These are phyloP conservation scores for Tinamus major DNA, from an alignment of 2,797 vertebrate genomes.

Conservation along the genomic window DNA sequence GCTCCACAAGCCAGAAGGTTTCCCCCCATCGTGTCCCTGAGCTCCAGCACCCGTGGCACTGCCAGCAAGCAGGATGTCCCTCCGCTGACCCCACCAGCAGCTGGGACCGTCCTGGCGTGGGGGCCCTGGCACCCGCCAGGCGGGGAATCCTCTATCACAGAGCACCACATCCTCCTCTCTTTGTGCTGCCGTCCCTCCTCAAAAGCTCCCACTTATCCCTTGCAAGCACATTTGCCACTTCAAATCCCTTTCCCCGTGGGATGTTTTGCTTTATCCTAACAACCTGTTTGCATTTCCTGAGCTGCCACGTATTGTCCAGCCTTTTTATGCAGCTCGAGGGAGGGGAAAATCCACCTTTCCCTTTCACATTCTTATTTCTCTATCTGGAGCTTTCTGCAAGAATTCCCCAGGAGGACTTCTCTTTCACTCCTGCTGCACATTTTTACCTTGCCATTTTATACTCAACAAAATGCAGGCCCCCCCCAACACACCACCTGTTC, in stretches of 20 bases:
- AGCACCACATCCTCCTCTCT: conserved; percentile 32
- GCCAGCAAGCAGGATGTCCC: not conserved
- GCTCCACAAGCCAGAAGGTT: not conserved
- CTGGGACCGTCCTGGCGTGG: not conserved
- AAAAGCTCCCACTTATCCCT: conserved; percentile 62
- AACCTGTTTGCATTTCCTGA: conserved; percentile 61
- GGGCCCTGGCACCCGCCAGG: conserved; percentile 39
- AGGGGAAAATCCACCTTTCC: not conserved
- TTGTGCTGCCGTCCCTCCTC: conserved; percentile 34
- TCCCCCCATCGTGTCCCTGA: not conserved
- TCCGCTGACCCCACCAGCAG: not conserved
- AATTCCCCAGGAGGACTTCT: not conserved
- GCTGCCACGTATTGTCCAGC: not conserved
- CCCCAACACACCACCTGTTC: conserved; percentile 18
- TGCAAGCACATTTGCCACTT: conserved; percentile 48
- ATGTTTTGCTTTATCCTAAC: conserved; percentile 48
- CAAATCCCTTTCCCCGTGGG: conserved; percentile 47
- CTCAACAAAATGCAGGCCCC: conserved; percentile 2
- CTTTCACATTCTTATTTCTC: conserved; percentile 11
- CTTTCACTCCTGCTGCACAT: conserved; percentile 23
- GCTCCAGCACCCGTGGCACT: not conserved
- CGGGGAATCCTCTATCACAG: conserved; percentile 61
- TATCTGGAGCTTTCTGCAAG: conserved; percentile 29
- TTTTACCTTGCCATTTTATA: conserved; percentile 36
- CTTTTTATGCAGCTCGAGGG: not conserved